Base-by-base conservation (phyloP, 64 coral and sea anemone genomes). In the Anthopleura sola region DNA sequence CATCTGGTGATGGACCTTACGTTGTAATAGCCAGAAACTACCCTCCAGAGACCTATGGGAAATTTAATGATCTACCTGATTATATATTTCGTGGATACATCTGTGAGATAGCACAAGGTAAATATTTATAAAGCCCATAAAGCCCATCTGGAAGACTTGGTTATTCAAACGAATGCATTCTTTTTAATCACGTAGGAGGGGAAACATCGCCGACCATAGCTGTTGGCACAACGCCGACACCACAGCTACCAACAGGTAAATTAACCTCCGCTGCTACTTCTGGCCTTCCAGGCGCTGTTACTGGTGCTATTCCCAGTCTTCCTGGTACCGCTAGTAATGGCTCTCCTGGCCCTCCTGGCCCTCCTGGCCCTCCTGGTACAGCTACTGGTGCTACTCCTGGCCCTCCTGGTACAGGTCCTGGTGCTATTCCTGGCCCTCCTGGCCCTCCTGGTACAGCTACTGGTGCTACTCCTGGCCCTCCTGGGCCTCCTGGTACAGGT, bases 1-100 rank as follows among this genome's bases (percentile, higher is more conserved):
- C 89, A n/a, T 91, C 89, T 14, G 55, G 75, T 2, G 83, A 91
- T 36, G 89, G 89, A 15, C 48, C 78, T 20, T 55, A 68, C 46
- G 76, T 11, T 81, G 38, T 86, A 0, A 91, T 91, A 29, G 55
- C 89, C 2, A 90, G 85, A 6, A 37, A 90, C 33, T 85, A 85
- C 33, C 83, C 88, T 23, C 71, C 82, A 13, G 83, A 71, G 44
- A 39, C 36, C 19, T 34, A 38, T 32, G 88, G 88, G 20, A 21
- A 50, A 40, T 90, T 90, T 37, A 90, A 90, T 23, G 88, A 85
- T 64, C 68, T 90, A 56, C 16, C 29, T 15, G 48, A 38, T 32
- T 1, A 19, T 28, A 56, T 38, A 24, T 9, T 2, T 3, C 85
- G 49, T 28, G 60, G 62, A 75, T 90, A 78, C 16, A 90, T 90